A percentile compares a stretch with the other conserved stretches of the same genome.
These are phyloP conservation scores for Hemiprocne comata DNA, from an alignment of 2,113 vertebrate genomes.

Conservation along the genomic window DNA sequence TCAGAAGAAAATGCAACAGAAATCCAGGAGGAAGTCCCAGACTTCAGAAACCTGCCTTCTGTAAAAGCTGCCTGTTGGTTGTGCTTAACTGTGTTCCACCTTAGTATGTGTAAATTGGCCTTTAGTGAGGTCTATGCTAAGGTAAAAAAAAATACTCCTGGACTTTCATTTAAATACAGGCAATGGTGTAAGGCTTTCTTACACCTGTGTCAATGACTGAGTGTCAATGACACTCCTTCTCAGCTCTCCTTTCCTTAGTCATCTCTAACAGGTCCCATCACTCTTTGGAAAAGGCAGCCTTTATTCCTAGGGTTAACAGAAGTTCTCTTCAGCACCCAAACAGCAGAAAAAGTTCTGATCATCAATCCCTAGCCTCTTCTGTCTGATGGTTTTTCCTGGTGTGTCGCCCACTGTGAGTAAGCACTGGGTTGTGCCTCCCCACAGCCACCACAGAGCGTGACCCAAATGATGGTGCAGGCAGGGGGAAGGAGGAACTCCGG, in stretches of 20 bases:
- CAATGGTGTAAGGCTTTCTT: not conserved
- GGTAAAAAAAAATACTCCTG: not conserved
- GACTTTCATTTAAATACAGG: not conserved
- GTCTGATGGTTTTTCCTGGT: not conserved
- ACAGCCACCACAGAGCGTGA: too few species aligned
- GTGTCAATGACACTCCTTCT: too few species aligned
- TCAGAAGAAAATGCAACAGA: not conserved
- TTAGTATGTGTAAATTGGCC: not conserved
- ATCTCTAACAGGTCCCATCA: not conserved
- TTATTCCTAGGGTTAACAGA: not conserved
- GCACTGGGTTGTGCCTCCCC: rapidly evolving
- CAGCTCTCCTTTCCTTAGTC: too few species aligned
- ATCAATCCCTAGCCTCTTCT: not conserved
- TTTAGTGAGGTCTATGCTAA: not conserved
- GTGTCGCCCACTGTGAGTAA: not conserved
- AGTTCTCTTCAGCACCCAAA: not conserved
- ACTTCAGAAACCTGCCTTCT: not conserved
- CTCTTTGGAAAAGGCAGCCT: not conserved
- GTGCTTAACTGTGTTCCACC: not conserved
- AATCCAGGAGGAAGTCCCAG: not conserved
- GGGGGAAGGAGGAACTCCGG: not conserved
- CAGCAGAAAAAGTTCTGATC: not conserved
- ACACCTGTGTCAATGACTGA: not conserved
- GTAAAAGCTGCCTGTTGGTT: not conserved
- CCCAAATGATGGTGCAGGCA: not conserved